Evolutionary conservation across 2,888 invertebrate species (phyloP).

Genomic region (Acanthoscelides obtectus): DNA sequence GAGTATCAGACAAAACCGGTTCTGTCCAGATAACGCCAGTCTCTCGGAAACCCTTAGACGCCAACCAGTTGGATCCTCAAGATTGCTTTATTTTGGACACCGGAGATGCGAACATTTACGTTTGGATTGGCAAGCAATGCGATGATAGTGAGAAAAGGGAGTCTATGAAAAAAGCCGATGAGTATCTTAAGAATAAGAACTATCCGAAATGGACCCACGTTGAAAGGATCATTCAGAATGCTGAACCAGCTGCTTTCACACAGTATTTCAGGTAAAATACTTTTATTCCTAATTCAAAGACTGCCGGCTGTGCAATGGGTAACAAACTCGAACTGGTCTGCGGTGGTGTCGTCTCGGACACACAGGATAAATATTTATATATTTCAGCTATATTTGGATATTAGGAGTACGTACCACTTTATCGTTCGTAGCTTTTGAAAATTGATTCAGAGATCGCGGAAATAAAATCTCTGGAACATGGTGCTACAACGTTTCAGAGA

Average conservation of each 20-base stretch:
- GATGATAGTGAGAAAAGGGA: conserved; percentile 68
- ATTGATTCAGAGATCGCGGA: no score
- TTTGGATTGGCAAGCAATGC: conserved; percentile 78
- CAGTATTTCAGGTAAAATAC: conserved; percentile 64
- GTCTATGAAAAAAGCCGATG: conserved; percentile 70
- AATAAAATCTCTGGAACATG: no score
- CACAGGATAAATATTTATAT: no score
- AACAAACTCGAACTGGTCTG: no score
- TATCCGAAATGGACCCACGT: conserved; percentile 76
- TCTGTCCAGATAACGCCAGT: conserved; percentile 48
- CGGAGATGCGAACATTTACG: conserved; percentile 70
- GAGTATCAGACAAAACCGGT: conserved; percentile 66
- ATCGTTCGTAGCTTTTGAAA: no score
- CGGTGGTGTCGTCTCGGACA: neutral
- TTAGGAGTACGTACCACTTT: no score
- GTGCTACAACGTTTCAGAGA: no score
- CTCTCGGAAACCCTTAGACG: conserved; percentile 65
- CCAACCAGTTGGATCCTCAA: conserved; percentile 65
- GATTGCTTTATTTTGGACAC: conserved; percentile 81
- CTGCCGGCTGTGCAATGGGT: no score
- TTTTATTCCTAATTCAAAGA: neutral
- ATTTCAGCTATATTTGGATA: no score
- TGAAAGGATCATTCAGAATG: conserved; percentile 72
- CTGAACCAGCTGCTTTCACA: conserved; percentile 82
- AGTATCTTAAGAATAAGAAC: conserved; percentile 59